Evolutionary conservation across 2,113 vertebrate species (phyloP).

Genomic region (Seriola quinqueradiata): DNA sequence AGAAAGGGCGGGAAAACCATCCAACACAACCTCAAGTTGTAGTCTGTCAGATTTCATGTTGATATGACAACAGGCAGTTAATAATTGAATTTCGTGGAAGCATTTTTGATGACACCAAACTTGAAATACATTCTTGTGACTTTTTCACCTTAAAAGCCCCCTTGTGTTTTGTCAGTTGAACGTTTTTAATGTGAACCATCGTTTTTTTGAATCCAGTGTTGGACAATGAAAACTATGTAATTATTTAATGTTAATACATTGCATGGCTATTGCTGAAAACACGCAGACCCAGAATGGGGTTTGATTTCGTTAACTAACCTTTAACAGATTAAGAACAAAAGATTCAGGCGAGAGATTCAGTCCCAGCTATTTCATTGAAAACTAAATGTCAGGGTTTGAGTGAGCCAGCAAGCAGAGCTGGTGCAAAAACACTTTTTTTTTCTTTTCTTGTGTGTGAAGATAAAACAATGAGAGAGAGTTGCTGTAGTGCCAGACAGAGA

Average conservation of each 20-base stretch:
- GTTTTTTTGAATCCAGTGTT: too few relatives aligned
- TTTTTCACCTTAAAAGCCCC: too few relatives aligned
- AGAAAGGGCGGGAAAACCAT: background rate
- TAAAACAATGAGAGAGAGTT: constrained; percentile 35
- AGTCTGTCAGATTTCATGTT: too few relatives aligned
- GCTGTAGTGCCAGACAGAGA: constrained; percentile 36
- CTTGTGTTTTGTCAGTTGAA: background rate
- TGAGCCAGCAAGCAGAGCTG: constrained; percentile 8
- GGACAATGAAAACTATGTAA: background rate
- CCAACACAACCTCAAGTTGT: background rate
- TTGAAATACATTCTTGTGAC: too few relatives aligned
- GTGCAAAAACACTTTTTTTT: constrained; percentile 2
- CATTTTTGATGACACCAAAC: too few relatives aligned
- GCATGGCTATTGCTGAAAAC: background rate
- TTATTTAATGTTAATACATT: background rate
- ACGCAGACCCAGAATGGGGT: background rate
- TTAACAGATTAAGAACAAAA: background rate
- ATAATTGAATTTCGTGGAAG: background rate
- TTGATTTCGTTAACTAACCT: background rate
- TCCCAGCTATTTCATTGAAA: constrained; percentile 9
- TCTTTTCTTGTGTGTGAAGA: constrained; percentile 33
- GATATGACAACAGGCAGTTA: background rate
- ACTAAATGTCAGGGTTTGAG: constrained; percentile 60
- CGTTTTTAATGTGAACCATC: background rate
- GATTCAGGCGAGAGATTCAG: constrained; percentile 14